Evolutionary conservation across 2,888 invertebrate species (phyloP), one percentile per base, ranked within the genome.

Genomic region (Trichacis sp.): DNA sequence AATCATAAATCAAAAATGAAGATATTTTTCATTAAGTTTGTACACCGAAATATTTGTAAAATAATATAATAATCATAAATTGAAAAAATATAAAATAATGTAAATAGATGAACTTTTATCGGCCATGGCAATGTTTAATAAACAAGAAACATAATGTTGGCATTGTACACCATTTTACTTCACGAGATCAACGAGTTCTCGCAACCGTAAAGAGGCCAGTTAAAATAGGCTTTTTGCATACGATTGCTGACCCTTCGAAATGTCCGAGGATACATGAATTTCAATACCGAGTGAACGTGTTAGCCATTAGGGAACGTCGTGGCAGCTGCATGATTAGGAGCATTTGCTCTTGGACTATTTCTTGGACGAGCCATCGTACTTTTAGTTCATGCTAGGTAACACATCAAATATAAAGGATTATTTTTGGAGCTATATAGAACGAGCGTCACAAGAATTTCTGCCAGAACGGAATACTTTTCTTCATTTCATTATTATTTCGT

Each of bases 91-190:
- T n/a, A n/a, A n/a, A n/a, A n/a, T n/a, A n/a, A n/a, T n/a, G n/a
- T n/a, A n/a, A n/a, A n/a, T n/a, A 24, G 8, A 24, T 24, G 24
- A 24, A 24, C 24, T 66, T 66, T 73, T 73, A 72, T 69, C 78
- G 77, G 75, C 80, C 79, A 73, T 77, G 81, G 79, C 79, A 75
- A 73, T 74, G 72, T 77, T 77, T 77, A 77, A 80, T 81, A 81
- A 82, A 72, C 79, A 78, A 77, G 81, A 59, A 70, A 81, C 81
- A 82, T 81, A 81, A 70, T 77, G 67, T 73, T 80, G 82, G 81
- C 80, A 82, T 82, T 82, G 82, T 81, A 82, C 24, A n/a, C 78
- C 77, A 77, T 73, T 81, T 77, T 77, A 71, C 71, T 75, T 73
- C 75, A 76, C 73, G 70, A 66, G 55, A 40, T 48, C 20, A 55